A percentile compares a stretch with the other conserved stretches of the same genome.
Conservation (phyloP, 2,888 invertebrate genomes). For the Plemyria rubiginata region DNA sequence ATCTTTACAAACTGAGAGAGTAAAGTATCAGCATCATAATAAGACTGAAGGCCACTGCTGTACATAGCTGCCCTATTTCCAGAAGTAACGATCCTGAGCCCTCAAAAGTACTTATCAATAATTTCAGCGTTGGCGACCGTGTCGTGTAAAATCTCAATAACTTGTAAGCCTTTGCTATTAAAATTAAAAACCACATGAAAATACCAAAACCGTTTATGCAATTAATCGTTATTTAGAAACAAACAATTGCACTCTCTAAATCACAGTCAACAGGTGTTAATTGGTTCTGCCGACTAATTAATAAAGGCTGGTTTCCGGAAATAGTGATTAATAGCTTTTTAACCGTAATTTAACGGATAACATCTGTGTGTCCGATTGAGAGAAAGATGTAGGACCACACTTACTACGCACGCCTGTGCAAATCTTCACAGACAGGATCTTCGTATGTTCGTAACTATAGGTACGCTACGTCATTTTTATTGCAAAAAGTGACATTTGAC, state of each 20-base stretch:
- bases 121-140: no score
- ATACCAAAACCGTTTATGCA: slow-evolving; percentile 19
- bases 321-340: slow-evolving; percentile 37
- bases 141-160: no score
- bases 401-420: not conserved
- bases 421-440: no score
- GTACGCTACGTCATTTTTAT: no score
- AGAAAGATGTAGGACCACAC: slow-evolving; percentile 1
- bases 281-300: slow-evolving; percentile 35
- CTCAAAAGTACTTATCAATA: no score
- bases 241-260: slow-evolving; percentile 33
- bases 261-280: slow-evolving; percentile 42
- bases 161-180: no score
- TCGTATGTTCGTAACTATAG: no score
- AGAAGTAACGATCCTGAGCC: no score
- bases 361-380: slow-evolving; percentile 17
- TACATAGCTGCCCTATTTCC: no score
- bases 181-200: slow-evolving; percentile 11
- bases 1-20: not conserved
- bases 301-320: slow-evolving; percentile 36
- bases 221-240: slow-evolving; percentile 23
- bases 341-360: slow-evolving; percentile 33
- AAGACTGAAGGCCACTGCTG: no score
- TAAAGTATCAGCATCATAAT: not conserved
- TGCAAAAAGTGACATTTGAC: no score